Evolutionary conservation across 2,797 vertebrate genomes (phyloP), one percentile per base, ranked within the genome.

Genomic region (Arctocebus calabarensis): DNA sequence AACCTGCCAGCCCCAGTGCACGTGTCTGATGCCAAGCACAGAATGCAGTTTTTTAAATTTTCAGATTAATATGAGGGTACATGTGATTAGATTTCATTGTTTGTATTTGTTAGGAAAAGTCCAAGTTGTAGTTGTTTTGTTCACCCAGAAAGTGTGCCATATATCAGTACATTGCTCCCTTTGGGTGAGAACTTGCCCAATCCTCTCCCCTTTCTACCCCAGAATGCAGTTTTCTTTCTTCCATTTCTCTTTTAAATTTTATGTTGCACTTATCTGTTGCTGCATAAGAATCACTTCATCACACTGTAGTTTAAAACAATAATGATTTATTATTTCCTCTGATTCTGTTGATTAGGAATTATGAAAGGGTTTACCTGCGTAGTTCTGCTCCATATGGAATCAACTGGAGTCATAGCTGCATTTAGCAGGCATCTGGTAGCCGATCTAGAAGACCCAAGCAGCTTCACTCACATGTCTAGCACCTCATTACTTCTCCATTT

Each of bases 251-350:
- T 77, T 16, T 9, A 83, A 82, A 43, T 61, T 68, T n/a, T 77
- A 29, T 48, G 32, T 85, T 62, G 16, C 34, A 79, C 34, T 95
- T 83, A 61, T 37, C 75, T 45, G 61, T 37, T 88, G 55, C 73
- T 81, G 27, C 55, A 85, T 94, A 66, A 90, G 95, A 88, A 77
- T 95, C 34, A 43, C 12, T 73, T 45, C n/a, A 55, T 66, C 43
- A 74, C 17, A 0, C 62, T 85, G 43, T 45, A 25, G 57, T 62
- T 84, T 93, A 55, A 91, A 88, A 74, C 45, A 84, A 12, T 10
- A 78, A 32, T 73, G 32, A 20, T 88, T n/a, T 57, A n/a, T 86
- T 82, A 45, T 79, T 89, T 92, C 19, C 73, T 45, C 73, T 29
- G 20, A 62, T 88, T 82, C 32, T 81, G 22, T 89, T 40, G 64